These are phyloP conservation scores for Enteromius treurensis DNA, from an alignment of 2,797 vertebrate genomes.

Conservation along the genomic window DNA sequence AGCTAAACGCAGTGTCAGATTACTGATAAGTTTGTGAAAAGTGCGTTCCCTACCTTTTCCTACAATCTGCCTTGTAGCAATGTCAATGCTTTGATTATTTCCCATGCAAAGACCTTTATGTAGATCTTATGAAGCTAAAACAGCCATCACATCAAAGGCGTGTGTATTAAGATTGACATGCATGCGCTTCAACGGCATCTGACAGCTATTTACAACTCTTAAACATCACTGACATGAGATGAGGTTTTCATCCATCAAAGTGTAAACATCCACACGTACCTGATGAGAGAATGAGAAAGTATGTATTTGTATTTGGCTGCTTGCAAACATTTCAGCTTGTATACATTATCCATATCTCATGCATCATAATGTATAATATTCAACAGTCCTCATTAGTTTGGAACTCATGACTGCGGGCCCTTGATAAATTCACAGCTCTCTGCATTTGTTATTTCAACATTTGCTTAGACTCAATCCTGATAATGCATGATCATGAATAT, in stretches of 20 bases:
- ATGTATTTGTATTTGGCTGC: not conserved
- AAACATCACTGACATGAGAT: conserved; percentile 17
- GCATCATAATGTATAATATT: conserved; percentile 11
- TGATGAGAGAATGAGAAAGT: conserved; percentile 7
- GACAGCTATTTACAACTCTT: conserved; percentile 25
- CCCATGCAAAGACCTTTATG: conserved; percentile 2
- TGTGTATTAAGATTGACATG: conserved; percentile 7
- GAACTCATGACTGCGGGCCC: conserved; percentile 15
- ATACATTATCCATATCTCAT: conserved; percentile 11
- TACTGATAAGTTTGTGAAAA: conserved; percentile 9
- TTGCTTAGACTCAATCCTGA: not conserved
- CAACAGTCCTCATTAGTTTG: conserved; percentile 1
- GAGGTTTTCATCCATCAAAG: conserved; percentile 31
- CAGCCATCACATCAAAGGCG: conserved; percentile 16
- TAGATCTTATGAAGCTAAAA: conserved; percentile 17
- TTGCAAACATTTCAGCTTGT: conserved; percentile 17
- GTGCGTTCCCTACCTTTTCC: not conserved
- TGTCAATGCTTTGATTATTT: conserved; percentile 22
- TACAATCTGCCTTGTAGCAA: not conserved
- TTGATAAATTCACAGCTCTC: conserved; percentile 25
- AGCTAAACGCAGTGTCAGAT: conserved; percentile 13
- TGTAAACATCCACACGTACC: not conserved
- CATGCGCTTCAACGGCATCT: not conserved
- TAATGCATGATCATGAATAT: conserved; percentile 26
- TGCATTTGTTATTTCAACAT: conserved; percentile 38